Base-by-base conservation (phyloP, 2,797 vertebrate species). In the Champsocephalus esox region DNA sequence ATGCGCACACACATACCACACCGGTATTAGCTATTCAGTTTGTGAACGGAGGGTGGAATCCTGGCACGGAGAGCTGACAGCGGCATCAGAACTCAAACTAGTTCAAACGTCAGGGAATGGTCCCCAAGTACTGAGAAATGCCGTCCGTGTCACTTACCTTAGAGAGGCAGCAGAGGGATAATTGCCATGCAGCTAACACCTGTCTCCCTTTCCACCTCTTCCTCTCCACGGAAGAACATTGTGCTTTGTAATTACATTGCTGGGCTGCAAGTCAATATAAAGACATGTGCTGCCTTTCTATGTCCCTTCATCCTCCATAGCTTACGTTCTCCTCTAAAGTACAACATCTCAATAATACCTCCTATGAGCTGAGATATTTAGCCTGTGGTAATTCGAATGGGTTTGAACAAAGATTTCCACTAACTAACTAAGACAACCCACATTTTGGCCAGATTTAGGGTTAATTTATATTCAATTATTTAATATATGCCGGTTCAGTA, bases 171-270 rank as follows among this genome's bases (percentile, higher is more conserved):
- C 76, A 12, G 3, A 49, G 79, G 69, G 66, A 84, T 88, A 86
- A 87, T 84, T 88, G 82, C 74, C 69, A 66, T 76, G 66, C 64
- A 64, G 69, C 59, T 58, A 75, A 60, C 38, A 70, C 70, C 74
- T 77, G 41, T 58, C 43, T 61, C 38, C 21, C 41, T 60, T 41
- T 67, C 59, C 66, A 59, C 76, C 66, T 75, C 58, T 12, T 9
- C 19, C 46, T 59, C 80, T 54, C 63, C 2, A 13, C 4, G 6
- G n/a, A n/a, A 66, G 59, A 75, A 67, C 70, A 79, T 61, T 81
- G 76, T 71, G 78, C 77, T 82, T 72, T 68, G 45, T 83, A 71
- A 88, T 85, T 84, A 73, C 77, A 34, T 49, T 45, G 61, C 52
- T 68, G 63, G 51, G 56, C 66, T 72, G n/a, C 65, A 55, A 65